A percentile compares a stretch with the other conserved stretches of the same genome.
These are phyloP conservation scores for Bembecia ichneumoniformis DNA, from an alignment of 2,888 invertebrate species.

Conservation along the genomic window DNA sequence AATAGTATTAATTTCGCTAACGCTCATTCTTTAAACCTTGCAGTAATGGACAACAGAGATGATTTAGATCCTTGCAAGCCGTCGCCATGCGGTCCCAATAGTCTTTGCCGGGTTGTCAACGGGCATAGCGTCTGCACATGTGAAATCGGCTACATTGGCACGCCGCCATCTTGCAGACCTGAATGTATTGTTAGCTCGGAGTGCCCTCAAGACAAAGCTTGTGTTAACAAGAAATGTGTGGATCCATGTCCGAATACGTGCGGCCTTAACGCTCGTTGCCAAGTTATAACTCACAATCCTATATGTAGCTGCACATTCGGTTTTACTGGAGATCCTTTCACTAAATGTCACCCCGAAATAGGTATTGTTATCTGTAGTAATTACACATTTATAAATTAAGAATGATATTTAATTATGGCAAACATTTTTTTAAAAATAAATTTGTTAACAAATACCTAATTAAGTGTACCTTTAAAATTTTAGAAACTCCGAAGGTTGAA, in stretches of 20 bases:
- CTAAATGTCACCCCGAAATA: conserved; percentile 76
- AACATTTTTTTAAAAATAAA: background rate
- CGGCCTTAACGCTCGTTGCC: conserved; percentile 85
- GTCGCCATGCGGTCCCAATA: conserved; percentile 88
- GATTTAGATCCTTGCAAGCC: conserved; percentile 79
- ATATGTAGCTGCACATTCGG: conserved; percentile 87
- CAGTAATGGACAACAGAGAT: conserved; percentile 19
- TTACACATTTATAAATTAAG: conserved; percentile 21
- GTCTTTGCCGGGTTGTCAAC: conserved; percentile 82
- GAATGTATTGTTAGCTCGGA: conserved; percentile 89
- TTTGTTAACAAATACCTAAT: background rate
- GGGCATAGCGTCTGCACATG: conserved; percentile 88
- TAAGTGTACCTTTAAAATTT: background rate
- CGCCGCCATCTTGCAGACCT: conserved; percentile 84
- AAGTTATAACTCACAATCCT: conserved; percentile 88
- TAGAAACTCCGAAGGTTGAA: conserved; percentile 21
- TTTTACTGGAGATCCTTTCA: conserved; percentile 86
- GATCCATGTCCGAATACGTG: conserved; percentile 88
- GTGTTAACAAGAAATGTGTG: conserved; percentile 83
- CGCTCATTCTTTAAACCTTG: conserved; percentile 9
- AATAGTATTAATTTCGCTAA: background rate
- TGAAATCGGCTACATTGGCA: conserved; percentile 80
- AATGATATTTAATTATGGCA: background rate
- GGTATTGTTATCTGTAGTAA: conserved; percentile 45
- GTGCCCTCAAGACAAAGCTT: conserved; percentile 84